These are phyloP conservation scores for Ditylenchus dipsaci DNA, from an alignment of 1,140 invertebrate species.

Conservation along the genomic window DNA sequence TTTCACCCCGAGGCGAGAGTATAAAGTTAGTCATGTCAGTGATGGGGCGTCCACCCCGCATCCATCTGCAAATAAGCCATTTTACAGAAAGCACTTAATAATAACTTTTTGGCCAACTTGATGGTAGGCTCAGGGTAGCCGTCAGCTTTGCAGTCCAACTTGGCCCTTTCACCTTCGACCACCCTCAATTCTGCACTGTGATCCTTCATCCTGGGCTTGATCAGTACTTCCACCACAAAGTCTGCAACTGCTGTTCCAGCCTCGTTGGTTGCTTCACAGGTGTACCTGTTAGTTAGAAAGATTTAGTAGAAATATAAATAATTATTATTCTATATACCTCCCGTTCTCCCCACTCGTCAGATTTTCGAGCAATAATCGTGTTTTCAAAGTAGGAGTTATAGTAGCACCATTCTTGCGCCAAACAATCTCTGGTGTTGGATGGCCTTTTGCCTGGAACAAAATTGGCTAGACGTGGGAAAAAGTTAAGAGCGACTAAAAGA, in stretches of 20 bases:
- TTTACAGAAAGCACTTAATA: conserved; percentile 55
- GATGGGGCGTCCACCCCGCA: conserved; percentile 48
- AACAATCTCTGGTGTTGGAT: conserved; percentile 77
- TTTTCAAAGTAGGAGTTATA: neutral
- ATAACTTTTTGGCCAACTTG: no score
- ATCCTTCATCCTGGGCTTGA: conserved; percentile 7
- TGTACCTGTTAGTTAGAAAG: conserved; percentile 19
- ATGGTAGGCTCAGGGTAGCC: conserved; percentile 51
- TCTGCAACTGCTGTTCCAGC: conserved; percentile 47
- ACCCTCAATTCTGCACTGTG: conserved; percentile 26
- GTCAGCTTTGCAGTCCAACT: conserved; percentile 50
- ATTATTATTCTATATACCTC: conserved; percentile 12
- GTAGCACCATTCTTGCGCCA: conserved; percentile 69
- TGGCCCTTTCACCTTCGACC: conserved; percentile 46
- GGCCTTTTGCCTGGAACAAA: conserved; percentile 69
- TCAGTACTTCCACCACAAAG: conserved; percentile 47
- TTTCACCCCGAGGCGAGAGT: conserved; percentile 58
- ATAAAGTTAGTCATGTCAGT: conserved; percentile 45
- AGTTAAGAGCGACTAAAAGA: no score
- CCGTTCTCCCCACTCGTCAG: conserved; percentile 6
- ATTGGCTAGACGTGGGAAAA: no score
- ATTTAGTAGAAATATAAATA: neutral
- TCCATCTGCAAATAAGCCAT: conserved; percentile 37
- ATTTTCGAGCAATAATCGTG: neutral
- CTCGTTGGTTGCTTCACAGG: conserved; percentile 51